Evolutionary conservation across 1,140 invertebrate genomes (phyloP).

Genomic region (Drosophila sp.): DNA sequence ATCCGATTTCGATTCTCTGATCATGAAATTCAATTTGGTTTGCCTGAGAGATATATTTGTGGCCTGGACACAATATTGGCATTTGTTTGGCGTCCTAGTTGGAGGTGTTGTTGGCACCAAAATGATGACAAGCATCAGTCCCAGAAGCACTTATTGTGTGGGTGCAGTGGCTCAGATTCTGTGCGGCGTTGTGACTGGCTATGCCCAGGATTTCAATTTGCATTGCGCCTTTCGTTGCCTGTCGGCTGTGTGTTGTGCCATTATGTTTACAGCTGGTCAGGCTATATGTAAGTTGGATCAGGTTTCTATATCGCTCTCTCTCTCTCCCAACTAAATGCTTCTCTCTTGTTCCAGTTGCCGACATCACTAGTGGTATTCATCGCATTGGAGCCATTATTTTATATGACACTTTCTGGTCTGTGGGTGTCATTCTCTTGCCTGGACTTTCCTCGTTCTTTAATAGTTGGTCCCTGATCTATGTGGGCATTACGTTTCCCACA

Average conservation of each 20-base stretch:
- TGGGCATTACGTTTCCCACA: constrained; percentile 83
- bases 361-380: constrained; percentile 80
- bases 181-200: constrained; percentile 80
- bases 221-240: constrained; percentile 81
- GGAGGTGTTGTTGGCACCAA: constrained; percentile 82
- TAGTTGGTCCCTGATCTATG: constrained; percentile 82
- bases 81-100: constrained; percentile 83
- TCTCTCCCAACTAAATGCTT: no score
- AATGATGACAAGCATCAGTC: constrained; percentile 81
- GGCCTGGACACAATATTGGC: constrained; percentile 83
- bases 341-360: constrained; percentile 55
- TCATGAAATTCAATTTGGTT: constrained; percentile 83
- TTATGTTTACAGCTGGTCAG: constrained; percentile 79
- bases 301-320: neutral
- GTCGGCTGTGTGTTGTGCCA: constrained; percentile 81
- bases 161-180: constrained; percentile 80
- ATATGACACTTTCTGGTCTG: constrained; percentile 83
- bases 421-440: constrained; percentile 83
- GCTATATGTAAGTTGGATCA: constrained; percentile 75
- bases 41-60: constrained; percentile 82
- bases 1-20: constrained; percentile 73
- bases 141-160: constrained; percentile 77
- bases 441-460: constrained; percentile 79
- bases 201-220: constrained; percentile 74
- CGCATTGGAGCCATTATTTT: constrained; percentile 81